Percentiles rank a stretch among this genome's conserved stretches.
These are phyloP conservation scores for Tympanoctomys barrerae DNA, from an alignment of 2,797 vertebrate genomes.

Conservation along the genomic window DNA sequence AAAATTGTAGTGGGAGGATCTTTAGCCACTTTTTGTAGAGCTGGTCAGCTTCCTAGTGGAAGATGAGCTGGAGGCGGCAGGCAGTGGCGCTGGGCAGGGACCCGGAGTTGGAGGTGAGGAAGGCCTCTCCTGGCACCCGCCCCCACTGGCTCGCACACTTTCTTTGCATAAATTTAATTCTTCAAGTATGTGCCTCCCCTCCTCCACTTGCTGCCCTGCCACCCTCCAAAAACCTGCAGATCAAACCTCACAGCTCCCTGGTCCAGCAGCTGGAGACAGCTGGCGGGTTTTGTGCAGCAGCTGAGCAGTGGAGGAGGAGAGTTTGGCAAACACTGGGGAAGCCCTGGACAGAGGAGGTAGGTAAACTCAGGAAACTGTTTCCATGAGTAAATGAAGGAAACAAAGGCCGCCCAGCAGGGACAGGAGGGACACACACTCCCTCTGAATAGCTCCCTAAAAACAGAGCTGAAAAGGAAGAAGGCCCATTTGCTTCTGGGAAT, in stretches of 20 bases:
- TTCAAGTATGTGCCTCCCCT: slow-evolving; percentile 2
- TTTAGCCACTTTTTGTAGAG: background rate
- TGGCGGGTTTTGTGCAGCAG: slow-evolving; percentile 86
- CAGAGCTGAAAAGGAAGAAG: slow-evolving; percentile 85
- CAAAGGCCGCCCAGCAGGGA: slow-evolving; percentile 88
- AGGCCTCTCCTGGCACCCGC: accelerated
- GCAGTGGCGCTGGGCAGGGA: accelerated
- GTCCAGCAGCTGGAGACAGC: slow-evolving; percentile 87
- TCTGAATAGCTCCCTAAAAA: slow-evolving; percentile 88
- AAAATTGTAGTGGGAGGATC: background rate
- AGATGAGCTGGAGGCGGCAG: background rate
- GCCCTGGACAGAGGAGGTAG: slow-evolving; percentile 85
- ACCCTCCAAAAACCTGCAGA: slow-evolving; percentile 81
- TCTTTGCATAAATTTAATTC: slow-evolving; percentile 51
- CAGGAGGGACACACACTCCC: slow-evolving; percentile 86
- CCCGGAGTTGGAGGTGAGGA: accelerated
- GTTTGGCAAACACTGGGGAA: slow-evolving; percentile 86
- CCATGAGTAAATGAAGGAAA: slow-evolving; percentile 88
- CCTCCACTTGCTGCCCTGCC: background rate
- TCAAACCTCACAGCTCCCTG: slow-evolving; percentile 43
- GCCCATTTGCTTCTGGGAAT: slow-evolving; percentile 89
- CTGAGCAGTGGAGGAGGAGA: slow-evolving; percentile 75
- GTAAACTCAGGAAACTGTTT: slow-evolving; percentile 89
- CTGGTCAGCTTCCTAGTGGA: background rate
- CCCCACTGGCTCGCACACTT: background rate